A percentile compares a stretch with the other conserved stretches of the same genome.
These are phyloP conservation scores for Allobates femoralis DNA, from an alignment of 2,797 vertebrate species.

Conservation along the genomic window DNA sequence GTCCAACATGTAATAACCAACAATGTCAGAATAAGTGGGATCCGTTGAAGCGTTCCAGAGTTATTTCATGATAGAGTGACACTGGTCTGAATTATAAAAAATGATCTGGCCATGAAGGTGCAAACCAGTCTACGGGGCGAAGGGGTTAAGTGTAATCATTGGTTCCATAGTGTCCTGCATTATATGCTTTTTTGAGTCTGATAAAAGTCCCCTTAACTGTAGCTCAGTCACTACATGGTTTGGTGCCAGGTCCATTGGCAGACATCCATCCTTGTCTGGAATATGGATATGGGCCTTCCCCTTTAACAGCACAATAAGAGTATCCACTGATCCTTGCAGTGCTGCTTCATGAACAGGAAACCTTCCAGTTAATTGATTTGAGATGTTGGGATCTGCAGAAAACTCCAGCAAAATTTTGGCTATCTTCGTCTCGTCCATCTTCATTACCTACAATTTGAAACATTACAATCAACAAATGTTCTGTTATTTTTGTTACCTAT, in stretches of 20 bases:
- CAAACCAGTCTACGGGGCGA: too few relatives aligned
- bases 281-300: conserved; percentile 21
- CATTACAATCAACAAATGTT: not conserved
- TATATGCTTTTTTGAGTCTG: not conserved
- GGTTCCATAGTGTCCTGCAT: conserved; percentile 25
- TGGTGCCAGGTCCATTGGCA: conserved; percentile 37
- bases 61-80: too few relatives aligned
- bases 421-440: not conserved
- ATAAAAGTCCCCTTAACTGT: not conserved
- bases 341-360: conserved; percentile 39
- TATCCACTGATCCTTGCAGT: conserved; percentile 3
- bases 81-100: too few relatives aligned
- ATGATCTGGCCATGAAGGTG: too few relatives aligned
- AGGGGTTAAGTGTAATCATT: not conserved
- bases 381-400: conserved; percentile 5
- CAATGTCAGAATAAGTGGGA: too few relatives aligned
- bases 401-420: not conserved
- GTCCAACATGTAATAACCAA: too few relatives aligned
- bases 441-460: conserved; percentile 16
- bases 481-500: too few relatives aligned
- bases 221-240: not conserved
- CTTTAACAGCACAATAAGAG: not conserved
- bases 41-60: too few relatives aligned
- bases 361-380: not conserved
- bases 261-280: not conserved